Conservation (phyloP, 2,797 vertebrate species). For the Capromys pilorides region DNA sequence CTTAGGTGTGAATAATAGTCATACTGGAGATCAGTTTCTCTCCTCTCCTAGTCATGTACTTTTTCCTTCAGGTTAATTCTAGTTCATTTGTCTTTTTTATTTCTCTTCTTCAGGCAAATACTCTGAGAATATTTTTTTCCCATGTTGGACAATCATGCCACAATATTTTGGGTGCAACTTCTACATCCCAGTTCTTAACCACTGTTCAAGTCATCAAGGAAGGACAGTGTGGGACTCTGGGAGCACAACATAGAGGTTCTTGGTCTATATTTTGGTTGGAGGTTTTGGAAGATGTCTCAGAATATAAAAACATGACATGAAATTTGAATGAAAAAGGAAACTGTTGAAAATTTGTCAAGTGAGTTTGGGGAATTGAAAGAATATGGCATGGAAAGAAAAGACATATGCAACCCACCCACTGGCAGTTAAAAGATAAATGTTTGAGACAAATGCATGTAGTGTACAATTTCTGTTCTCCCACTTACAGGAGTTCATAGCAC, state of each 20-base stretch:
- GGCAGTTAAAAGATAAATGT: background rate
- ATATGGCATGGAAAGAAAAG: background rate
- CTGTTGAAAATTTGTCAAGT: background rate
- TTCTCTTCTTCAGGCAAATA: background rate
- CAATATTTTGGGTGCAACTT: background rate
- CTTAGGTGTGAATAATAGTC: background rate
- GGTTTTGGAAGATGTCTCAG: background rate
- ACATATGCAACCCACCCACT: background rate
- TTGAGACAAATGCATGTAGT: background rate
- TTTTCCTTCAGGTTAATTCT: background rate
- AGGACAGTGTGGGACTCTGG: background rate
- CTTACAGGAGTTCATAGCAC: background rate
- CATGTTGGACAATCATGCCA: background rate
- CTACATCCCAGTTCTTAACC: background rate
- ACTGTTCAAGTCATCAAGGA: background rate
- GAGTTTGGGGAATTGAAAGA: background rate
- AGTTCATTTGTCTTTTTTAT: background rate
- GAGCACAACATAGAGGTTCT: background rate
- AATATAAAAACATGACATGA: background rate
- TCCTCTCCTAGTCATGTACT: background rate
- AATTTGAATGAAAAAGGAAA: background rate
- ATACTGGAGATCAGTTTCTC: background rate
- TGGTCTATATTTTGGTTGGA: background rate
- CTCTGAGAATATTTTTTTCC: background rate
- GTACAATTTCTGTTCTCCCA: background rate